phyloP scores from a whole-genome alignment of 2,113 vertebrate species.

The Macrotus californicus region DNA sequence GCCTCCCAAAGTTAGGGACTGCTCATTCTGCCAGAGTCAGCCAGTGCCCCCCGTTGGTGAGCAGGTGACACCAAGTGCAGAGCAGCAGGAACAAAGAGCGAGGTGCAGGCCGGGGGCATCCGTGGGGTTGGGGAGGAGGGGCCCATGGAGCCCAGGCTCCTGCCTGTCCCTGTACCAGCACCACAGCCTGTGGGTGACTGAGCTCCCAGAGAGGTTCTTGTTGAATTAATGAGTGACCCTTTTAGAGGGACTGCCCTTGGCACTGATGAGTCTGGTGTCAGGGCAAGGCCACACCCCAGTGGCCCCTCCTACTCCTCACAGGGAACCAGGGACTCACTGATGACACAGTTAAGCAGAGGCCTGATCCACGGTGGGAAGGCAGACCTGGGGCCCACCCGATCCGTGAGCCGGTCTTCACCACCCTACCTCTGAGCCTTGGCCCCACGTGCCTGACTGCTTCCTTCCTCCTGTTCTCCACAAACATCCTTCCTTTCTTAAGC shows the following conservation, averaged over 20 bases:
- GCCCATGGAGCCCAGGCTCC: background rate
- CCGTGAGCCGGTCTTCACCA: background rate
- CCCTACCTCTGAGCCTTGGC: background rate
- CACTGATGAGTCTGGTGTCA: background rate
- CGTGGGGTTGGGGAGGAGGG: background rate
- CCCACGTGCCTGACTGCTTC: fast-evolving
- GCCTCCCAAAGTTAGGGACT: constrained; percentile 53
- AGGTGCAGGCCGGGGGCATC: background rate
- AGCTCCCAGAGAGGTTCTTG: background rate
- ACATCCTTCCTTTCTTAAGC: background rate
- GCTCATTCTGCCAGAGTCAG: background rate
- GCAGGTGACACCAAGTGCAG: background rate
- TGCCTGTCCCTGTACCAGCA: fast-evolving
- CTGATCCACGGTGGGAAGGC: background rate
- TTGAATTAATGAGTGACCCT: background rate
- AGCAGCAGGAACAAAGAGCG: background rate
- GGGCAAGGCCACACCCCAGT: background rate
- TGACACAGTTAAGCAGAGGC: background rate
- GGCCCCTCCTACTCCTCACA: background rate
- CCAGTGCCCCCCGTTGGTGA: constrained; percentile 28
- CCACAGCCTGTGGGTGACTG: fast-evolving
- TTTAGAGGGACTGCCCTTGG: background rate
- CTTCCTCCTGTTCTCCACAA: background rate
- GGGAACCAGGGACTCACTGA: background rate
- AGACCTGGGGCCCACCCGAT: too few species aligned